phyloP scores from a whole-genome alignment of 1,140 invertebrate species.

The Drosophila baimaii region DNA sequence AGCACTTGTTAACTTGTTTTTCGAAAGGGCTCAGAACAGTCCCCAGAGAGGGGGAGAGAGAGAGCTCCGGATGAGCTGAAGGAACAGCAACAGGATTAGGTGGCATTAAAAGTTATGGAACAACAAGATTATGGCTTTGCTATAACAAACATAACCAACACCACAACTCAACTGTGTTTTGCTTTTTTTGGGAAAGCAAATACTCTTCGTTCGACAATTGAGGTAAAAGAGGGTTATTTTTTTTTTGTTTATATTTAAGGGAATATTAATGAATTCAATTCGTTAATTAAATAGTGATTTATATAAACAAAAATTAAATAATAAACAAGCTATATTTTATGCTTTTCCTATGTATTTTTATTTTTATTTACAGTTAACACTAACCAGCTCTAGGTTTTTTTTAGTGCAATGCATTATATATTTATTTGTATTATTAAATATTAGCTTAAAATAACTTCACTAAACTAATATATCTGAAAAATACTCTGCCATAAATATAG shows the following conservation, averaged over 20 bases:
- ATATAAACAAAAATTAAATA: too few relatives aligned
- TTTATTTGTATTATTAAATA: not conserved
- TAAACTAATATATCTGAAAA: not conserved
- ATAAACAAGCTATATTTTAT: not conserved
- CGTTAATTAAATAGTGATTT: not conserved
- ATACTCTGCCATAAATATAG: slow-evolving; percentile 1
- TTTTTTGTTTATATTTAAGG: not conserved
- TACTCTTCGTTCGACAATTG: not conserved
- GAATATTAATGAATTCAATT: not conserved
- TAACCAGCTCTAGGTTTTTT: not conserved
- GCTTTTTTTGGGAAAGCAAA: not conserved
- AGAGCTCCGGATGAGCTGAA: slow-evolving; percentile 35
- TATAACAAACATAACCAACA: slow-evolving; percentile 45
- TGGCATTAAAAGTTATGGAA: slow-evolving; percentile 79
- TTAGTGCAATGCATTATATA: not conserved
- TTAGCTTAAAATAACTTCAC: not conserved
- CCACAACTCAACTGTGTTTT: slow-evolving; percentile 13
- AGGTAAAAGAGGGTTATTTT: too few relatives aligned
- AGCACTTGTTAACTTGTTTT: slow-evolving; percentile 59
- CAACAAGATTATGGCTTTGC: slow-evolving; percentile 73
- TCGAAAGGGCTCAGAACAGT: slow-evolving; percentile 12
- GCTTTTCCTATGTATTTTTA: not conserved
- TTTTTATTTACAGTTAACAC: not conserved
- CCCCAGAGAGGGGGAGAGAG: not conserved
- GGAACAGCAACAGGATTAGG: slow-evolving; percentile 57